phyloP scores from a whole-genome alignment of 2,113 vertebrate species.

The Pristiophorus japonicus region DNA sequence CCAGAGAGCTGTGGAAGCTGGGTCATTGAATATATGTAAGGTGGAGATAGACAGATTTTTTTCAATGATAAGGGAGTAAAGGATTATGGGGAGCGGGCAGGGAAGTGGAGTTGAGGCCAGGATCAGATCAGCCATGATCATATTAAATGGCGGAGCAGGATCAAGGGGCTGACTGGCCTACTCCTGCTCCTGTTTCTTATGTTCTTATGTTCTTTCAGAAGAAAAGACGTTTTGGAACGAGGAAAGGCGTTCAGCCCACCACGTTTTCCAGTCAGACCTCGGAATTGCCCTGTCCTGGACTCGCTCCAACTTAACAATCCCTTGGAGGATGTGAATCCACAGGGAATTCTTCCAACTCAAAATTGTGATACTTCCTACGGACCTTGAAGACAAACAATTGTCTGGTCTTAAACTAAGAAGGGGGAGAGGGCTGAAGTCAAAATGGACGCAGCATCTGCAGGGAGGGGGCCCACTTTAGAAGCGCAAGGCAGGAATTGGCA shows the following conservation, averaged over 20 bases:
- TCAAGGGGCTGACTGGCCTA: no score
- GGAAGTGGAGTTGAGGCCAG: no score
- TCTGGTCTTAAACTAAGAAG: not conserved
- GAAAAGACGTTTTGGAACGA: not conserved
- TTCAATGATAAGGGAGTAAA: no score
- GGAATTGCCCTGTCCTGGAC: not conserved
- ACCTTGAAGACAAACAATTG: not conserved
- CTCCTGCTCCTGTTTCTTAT: no score
- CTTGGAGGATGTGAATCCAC: not conserved
- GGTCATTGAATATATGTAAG: no score
- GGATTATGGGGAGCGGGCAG: no score
- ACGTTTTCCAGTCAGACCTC: not conserved
- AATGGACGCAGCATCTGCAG: not conserved
- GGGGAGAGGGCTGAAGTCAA: not conserved
- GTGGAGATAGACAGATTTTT: no score
- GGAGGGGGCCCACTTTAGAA: not conserved
- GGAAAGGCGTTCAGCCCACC: not conserved
- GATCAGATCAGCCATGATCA: no score
- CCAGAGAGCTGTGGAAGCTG: no score
- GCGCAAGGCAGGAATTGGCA: not conserved
- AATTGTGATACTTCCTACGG: not conserved
- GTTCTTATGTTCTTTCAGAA: no score
- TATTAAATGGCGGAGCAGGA: no score
- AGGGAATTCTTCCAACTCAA: not conserved
- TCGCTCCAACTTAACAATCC: not conserved